These are phyloP conservation scores for Tenthredo mesomela DNA, from an alignment of 2,888 invertebrate genomes.

Conservation along the genomic window DNA sequence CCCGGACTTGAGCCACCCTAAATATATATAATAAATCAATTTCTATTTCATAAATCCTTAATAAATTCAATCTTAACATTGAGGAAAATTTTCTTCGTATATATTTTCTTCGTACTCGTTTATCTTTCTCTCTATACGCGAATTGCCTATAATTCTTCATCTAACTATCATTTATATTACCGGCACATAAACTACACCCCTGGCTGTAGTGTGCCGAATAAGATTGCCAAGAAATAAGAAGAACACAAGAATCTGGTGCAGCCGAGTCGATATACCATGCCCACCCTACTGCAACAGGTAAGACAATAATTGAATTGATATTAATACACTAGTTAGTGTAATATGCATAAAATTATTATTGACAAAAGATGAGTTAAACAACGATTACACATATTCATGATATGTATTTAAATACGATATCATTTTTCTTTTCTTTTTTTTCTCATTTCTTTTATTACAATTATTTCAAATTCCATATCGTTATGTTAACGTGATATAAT, in stretches of 20 bases:
- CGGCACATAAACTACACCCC: neutral
- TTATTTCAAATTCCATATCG: neutral
- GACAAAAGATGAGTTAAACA: neutral
- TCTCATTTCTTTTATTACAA: neutral
- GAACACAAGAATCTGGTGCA: slow-evolving; percentile 18
- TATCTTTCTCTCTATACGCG: neutral
- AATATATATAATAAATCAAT: neutral
- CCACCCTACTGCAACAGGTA: slow-evolving; percentile 71
- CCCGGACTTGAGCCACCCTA: slow-evolving; percentile 18
- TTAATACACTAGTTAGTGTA: neutral
- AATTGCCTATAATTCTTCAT: neutral
- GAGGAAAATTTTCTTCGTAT: neutral
- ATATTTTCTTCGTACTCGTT: neutral
- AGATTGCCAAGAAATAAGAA: slow-evolving; percentile 5
- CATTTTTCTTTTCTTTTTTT: neutral
- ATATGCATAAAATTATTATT: neutral
- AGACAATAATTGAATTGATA: slow-evolving; percentile 49
- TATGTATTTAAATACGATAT: neutral
- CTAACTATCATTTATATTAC: neutral
- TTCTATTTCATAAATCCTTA: neutral
- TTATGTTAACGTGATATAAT: neutral
- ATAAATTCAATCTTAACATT: neutral
- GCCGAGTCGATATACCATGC: slow-evolving; percentile 61
- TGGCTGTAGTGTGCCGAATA: neutral
- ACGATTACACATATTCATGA: neutral